Conservation (phyloP, 2,113 vertebrate species). For the Trochalopteron elliotii region DNA sequence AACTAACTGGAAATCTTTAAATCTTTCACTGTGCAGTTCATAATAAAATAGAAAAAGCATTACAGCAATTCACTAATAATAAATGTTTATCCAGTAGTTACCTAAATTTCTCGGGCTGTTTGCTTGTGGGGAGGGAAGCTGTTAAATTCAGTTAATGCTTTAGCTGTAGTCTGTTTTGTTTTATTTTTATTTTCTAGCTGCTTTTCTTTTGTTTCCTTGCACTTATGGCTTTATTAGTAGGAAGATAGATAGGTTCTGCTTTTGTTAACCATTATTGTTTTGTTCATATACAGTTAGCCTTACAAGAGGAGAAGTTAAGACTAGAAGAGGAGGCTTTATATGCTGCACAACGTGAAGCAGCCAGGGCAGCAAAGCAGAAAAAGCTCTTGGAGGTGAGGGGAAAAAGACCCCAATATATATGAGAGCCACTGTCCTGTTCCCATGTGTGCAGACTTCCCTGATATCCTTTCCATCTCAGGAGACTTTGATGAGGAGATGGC, state of each 20-base stretch:
- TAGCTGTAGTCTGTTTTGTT: slow-evolving; percentile 16
- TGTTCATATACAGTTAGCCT: slow-evolving; percentile 96
- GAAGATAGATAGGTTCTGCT: slow-evolving; percentile 86
- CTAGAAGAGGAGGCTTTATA: slow-evolving; percentile 99
- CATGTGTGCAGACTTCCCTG: not conserved
- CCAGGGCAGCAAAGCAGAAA: slow-evolving; percentile 93
- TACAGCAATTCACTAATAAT: not conserved
- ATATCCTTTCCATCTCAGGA: slow-evolving; percentile 9
- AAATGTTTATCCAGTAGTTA: not conserved
- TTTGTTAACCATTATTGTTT: slow-evolving; percentile 87
- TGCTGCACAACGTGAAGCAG: slow-evolving; percentile 92
- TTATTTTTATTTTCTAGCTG: slow-evolving; percentile 30
- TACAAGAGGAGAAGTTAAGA: slow-evolving; percentile 99
- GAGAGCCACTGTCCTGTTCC: slow-evolving; percentile 68
- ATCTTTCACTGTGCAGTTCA: not conserved
- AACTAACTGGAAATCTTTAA: not conserved
- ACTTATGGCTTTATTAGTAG: slow-evolving; percentile 59
- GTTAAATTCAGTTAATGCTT: not conserved
- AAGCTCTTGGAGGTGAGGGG: slow-evolving; percentile 98
- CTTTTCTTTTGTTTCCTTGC: slow-evolving; percentile 64
- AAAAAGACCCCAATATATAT: slow-evolving; percentile 67
- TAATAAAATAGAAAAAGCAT: not conserved
- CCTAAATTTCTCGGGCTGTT: not conserved
- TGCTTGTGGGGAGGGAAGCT: not conserved
- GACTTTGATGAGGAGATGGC: not conserved